Percentiles rank a stretch among this genome's conserved stretches.
phyloP scores from a whole-genome alignment of 2,888 invertebrate species.

The Diplolepis rosae region DNA sequence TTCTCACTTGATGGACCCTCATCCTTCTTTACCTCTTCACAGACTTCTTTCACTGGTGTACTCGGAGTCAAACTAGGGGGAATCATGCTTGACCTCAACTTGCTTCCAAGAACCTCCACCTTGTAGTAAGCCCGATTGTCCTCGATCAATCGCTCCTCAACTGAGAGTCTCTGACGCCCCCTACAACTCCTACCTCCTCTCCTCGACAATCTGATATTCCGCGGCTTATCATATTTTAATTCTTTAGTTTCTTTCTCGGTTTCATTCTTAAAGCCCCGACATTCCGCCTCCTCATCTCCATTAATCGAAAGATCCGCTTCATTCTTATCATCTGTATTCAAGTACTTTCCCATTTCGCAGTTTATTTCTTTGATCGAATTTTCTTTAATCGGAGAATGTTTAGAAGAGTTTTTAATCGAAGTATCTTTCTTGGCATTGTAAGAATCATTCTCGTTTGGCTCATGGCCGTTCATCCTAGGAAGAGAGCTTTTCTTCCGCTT shows the following conservation, averaged over 20 bases:
- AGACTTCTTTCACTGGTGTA: constrained; percentile 48
- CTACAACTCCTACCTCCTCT: constrained; percentile 53
- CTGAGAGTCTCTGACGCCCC: constrained; percentile 71
- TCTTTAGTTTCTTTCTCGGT: constrained; percentile 35
- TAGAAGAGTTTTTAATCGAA: neutral
- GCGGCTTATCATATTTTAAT: constrained; percentile 33
- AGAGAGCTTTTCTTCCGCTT: constrained; percentile 10
- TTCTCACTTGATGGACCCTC: constrained; percentile 69
- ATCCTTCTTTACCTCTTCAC: constrained; percentile 54
- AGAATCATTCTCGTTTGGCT: constrained; percentile 30
- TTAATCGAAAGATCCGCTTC: constrained; percentile 19
- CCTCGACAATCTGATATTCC: constrained; percentile 40
- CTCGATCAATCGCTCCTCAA: constrained; percentile 76
- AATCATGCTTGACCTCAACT: constrained; percentile 78
- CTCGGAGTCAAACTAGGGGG: constrained; percentile 50
- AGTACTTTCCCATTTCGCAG: constrained; percentile 40
- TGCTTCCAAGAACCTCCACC: constrained; percentile 82
- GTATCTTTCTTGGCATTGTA: constrained; percentile 15
- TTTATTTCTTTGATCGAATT: constrained; percentile 20
- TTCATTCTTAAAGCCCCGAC: too few relatives aligned
- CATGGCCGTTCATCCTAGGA: constrained; percentile 16
- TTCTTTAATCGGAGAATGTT: constrained; percentile 13
- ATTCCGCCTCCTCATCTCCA: constrained; percentile 19
- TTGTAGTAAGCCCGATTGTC: constrained; percentile 81
- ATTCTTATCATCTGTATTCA: constrained; percentile 31